Percentiles rank a stretch among this genome's conserved stretches.
Conservation (phyloP, 2,888 invertebrate genomes). For the Aproaerema taeniolella region DNA sequence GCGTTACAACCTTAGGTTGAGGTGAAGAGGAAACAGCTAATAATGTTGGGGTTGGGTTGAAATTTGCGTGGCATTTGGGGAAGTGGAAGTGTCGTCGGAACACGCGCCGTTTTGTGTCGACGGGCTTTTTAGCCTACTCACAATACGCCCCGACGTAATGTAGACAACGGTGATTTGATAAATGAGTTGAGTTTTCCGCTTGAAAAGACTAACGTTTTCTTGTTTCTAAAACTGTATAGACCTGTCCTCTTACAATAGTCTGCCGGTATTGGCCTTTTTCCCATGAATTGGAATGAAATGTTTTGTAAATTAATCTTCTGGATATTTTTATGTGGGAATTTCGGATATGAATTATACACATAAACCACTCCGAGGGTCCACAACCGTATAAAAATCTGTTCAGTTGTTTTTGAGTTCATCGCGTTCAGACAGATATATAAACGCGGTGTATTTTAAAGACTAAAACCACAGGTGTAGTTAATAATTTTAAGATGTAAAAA, state of each 20-base stretch:
- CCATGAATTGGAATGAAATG: too few species aligned
- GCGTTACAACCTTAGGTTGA: not conserved
- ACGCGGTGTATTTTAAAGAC: too few species aligned
- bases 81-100: slow-evolving; percentile 29
- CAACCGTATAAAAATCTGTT: too few species aligned
- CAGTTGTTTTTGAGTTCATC: too few species aligned
- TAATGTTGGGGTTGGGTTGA: slow-evolving; percentile 33
- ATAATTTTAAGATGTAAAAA: too few species aligned
- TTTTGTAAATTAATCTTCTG: too few species aligned
- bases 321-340: too few species aligned
- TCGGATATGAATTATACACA: too few species aligned
- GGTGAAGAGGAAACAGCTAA: slow-evolving; percentile 19
- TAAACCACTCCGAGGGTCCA: too few species aligned
- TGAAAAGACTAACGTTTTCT: slow-evolving; percentile 41
- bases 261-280: too few species aligned
- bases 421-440: too few species aligned
- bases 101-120: slow-evolving; percentile 45
- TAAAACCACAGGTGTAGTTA: too few species aligned
- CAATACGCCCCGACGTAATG: slow-evolving; percentile 58
- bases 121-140: slow-evolving; percentile 61
- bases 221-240: slow-evolving; percentile 43
- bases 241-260: slow-evolving; percentile 37
- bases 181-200: slow-evolving; percentile 58
- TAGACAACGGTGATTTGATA: slow-evolving; percentile 68
- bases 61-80: slow-evolving; percentile 37